Conservation (phyloP, 2,797 vertebrate species). For the Moxostoma hubbsi region DNA sequence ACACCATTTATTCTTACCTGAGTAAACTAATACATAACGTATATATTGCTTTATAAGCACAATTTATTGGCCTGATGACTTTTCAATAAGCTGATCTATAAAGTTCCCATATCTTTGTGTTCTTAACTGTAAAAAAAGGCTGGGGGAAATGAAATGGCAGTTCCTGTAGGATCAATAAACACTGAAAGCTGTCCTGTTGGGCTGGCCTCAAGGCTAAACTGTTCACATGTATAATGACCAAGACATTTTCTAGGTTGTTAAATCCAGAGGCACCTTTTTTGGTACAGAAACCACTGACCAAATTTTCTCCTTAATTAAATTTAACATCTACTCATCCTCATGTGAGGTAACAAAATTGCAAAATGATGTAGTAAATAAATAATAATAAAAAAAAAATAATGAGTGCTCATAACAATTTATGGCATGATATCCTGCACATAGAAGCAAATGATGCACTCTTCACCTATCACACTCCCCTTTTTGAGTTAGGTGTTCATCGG, state of each 20-base stretch:
- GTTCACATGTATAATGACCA: constrained; percentile 73
- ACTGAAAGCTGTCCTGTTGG: constrained; percentile 69
- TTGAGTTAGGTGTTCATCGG: constrained; percentile 62
- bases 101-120: constrained; percentile 62
- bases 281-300: constrained; percentile 70
- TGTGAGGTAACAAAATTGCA: constrained; percentile 59
- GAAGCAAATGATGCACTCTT: constrained; percentile 48
- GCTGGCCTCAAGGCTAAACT: constrained; percentile 64
- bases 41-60: constrained; percentile 68
- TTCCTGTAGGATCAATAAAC: constrained; percentile 78
- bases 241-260: constrained; percentile 67
- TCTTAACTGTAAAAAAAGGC: constrained; percentile 68
- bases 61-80: constrained; percentile 71
- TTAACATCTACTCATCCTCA: constrained; percentile 72
- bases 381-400: constrained; percentile 61
- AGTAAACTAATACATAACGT: constrained; percentile 27
- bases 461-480: constrained; percentile 57
- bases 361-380: constrained; percentile 35
- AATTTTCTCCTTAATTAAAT: constrained; percentile 83
- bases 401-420: constrained; percentile 78
- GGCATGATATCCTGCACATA: constrained; percentile 55
- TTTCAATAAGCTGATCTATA: constrained; percentile 71
- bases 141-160: constrained; percentile 75
- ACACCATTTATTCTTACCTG: constrained; percentile 45
- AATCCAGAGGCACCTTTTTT: constrained; percentile 62